phyloP scores from a whole-genome alignment of 2,113 vertebrate species.

The Aspidoscelis tigris region DNA sequence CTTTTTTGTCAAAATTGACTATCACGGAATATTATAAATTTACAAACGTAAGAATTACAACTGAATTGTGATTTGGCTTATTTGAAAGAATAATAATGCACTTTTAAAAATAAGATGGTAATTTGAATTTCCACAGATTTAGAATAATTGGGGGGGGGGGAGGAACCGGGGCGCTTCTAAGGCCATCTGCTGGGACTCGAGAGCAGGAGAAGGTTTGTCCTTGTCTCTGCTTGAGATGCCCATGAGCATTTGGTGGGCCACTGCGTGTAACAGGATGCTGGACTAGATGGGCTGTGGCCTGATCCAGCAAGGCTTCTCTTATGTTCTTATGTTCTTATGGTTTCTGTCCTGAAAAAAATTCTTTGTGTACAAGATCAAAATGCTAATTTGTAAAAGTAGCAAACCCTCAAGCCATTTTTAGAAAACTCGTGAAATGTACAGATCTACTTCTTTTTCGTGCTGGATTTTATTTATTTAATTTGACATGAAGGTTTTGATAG shows the following conservation, averaged over 20 bases:
- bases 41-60: background rate
- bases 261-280: too few species aligned
- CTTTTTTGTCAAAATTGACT: too few species aligned
- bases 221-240: too few species aligned
- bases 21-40: too few species aligned
- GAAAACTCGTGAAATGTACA: background rate
- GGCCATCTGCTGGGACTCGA: too few species aligned
- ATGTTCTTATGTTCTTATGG: too few species aligned
- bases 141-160: too few species aligned
- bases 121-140: background rate
- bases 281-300: too few species aligned
- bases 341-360: background rate
- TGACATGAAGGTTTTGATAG: conserved; percentile 1
- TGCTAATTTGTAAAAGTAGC: background rate
- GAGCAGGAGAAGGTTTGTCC: too few species aligned
- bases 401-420: background rate
- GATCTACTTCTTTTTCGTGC: background rate
- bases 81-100: background rate
- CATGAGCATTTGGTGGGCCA: too few species aligned
- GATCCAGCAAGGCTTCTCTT: too few species aligned
- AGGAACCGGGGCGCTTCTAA: too few species aligned
- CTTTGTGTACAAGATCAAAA: background rate
- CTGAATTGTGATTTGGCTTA: background rate
- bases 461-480: background rate
- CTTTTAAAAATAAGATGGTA: background rate